phyloP scores from a whole-genome alignment of 2,797 vertebrate species.

The Characodon lateralis region DNA sequence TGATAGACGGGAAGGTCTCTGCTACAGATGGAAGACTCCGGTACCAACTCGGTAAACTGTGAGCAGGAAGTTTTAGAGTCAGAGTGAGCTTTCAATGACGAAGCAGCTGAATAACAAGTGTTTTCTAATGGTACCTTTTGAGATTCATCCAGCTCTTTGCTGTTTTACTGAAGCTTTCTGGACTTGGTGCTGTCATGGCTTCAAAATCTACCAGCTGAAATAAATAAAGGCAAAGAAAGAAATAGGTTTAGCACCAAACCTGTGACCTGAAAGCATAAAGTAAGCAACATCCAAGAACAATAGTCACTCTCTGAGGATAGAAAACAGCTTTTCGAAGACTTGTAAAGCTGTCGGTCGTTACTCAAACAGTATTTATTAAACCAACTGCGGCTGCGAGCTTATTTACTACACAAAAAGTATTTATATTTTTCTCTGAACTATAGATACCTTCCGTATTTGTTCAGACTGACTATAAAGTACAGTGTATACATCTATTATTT shows the following conservation, averaged over 20 bases:
- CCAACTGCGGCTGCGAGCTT: too few species aligned
- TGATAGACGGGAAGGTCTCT: conserved; percentile 91
- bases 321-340: too few species aligned
- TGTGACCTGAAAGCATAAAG: too few species aligned
- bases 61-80: conserved; percentile 22
- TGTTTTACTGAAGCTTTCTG: conserved; percentile 92
- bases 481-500: too few species aligned
- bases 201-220: conserved; percentile 95
- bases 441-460: too few species aligned
- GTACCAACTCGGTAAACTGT: conserved; percentile 91
- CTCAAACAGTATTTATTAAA: too few species aligned
- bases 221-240: background rate
- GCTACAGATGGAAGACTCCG: conserved; percentile 92
- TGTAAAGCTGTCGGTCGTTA: too few species aligned
- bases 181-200: conserved; percentile 93
- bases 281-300: too few species aligned
- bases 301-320: too few species aligned
- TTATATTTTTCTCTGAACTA: too few species aligned
- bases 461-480: too few species aligned
- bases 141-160: conserved; percentile 95
- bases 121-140: conserved; percentile 82
- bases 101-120: background rate
- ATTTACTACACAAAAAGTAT: too few species aligned
- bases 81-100: background rate
- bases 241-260: background rate